phyloP scores from a whole-genome alignment of 1,140 invertebrate genomes.

The Cotesia glomerata region DNA sequence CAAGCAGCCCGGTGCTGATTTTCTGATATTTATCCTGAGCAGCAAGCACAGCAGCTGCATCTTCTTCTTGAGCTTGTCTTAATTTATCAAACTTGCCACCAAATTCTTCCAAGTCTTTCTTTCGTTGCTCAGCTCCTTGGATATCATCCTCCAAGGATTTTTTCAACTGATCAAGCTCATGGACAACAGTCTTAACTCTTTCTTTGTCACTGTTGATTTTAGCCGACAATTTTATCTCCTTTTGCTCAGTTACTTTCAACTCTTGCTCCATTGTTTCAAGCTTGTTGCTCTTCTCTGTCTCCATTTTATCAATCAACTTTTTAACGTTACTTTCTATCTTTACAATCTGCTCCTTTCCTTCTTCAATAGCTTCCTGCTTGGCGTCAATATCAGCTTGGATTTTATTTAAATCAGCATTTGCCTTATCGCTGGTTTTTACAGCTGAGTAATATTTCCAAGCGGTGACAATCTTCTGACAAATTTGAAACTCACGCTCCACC shows the following conservation, averaged over 20 bases:
- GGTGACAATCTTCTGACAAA: constrained; percentile 77
- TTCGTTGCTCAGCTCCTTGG: constrained; percentile 69
- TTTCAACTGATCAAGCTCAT: constrained; percentile 72
- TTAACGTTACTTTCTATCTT: constrained; percentile 65
- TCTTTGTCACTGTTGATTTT: constrained; percentile 75
- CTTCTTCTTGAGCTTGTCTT: constrained; percentile 71
- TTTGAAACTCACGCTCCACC: constrained; percentile 84
- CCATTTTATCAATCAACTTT: constrained; percentile 63
- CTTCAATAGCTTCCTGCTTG: constrained; percentile 64
- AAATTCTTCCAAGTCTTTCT: constrained; percentile 72
- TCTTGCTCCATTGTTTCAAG: constrained; percentile 72
- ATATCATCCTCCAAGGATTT: constrained; percentile 77
- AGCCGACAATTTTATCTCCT: constrained; percentile 72
- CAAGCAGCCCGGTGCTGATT: constrained; percentile 80
- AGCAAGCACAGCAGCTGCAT: constrained; percentile 71
- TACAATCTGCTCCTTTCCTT: constrained; percentile 66
- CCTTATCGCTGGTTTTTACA: constrained; percentile 63
- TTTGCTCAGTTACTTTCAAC: constrained; percentile 71
- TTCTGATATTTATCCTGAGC: constrained; percentile 85
- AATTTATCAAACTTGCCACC: constrained; percentile 73
- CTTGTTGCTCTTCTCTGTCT: constrained; percentile 72
- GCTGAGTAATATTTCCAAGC: constrained; percentile 76
- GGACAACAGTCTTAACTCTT: constrained; percentile 73
- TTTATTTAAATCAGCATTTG: constrained; percentile 63
- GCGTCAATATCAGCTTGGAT: constrained; percentile 64